Base-by-base conservation (phyloP, 2,797 vertebrate genomes). In the Apodemus agrarius region DNA sequence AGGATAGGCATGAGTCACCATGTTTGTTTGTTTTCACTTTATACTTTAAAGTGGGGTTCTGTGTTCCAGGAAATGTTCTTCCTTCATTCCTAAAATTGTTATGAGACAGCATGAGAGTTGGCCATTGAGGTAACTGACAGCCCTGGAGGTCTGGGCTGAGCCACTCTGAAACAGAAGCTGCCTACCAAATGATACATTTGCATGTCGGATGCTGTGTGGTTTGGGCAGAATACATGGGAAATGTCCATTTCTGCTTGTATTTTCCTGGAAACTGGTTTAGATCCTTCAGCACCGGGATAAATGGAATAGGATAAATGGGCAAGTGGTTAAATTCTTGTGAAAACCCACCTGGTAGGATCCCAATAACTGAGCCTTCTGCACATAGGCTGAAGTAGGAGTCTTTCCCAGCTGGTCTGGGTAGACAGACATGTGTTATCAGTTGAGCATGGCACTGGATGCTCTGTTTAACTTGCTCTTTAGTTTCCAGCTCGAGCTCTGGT, bases 251-350 rank as follows among this genome's bases (percentile, higher is more conserved):
- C 74, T 49, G 31, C 46, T 67, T 74, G 31, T 57, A 19, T 67
- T 88, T 26, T 79, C 57, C 80, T 95, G 89, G 81, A 85, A 87
- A 83, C 34, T 89, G 49, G 69, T n/a, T n/a, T 82, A 86, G 86
- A 75, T 57, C 54, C 29, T 82, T 92, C 65, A 34, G 43, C 40
- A 90, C 21, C 19, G 65, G 19, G 43, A 26, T 54, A 91, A 90
- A 17, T 67, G 52, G 22, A 75, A 34, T 81, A 63, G 21, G 49
- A 21, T 59, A 92, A 92, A 21, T 65, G 52, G 21, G 24, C 72
- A 93, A 43, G 76, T 87, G 24, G 91, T 59, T 86, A 54, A 92
- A 95, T 54, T 37, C 85, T 67, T 93, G 11, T 89, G 69, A 92
- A 86, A 93, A 95, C 65, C 90, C 90, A 91, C 40, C 6, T 37